Evolutionary conservation across 2,113 vertebrate genomes (phyloP).

Genomic region (Dascyllus trimaculatus): DNA sequence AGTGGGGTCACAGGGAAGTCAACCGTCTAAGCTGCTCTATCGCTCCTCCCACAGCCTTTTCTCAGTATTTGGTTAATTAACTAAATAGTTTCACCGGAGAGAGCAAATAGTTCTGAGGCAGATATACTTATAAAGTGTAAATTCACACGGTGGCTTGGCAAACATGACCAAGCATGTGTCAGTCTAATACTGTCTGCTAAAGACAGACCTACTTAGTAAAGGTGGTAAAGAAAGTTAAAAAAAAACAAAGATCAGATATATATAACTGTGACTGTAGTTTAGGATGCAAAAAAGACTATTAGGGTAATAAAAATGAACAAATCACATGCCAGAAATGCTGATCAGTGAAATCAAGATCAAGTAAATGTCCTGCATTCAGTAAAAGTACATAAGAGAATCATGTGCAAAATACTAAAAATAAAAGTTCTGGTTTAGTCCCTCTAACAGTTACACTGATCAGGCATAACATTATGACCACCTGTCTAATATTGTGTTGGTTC

Average conservation of each 20-base stretch:
- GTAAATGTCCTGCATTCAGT: no score
- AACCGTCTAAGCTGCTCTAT: conserved; percentile 56
- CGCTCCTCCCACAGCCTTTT: conserved; percentile 7
- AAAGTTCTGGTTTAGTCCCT: no score
- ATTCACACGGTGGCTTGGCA: not conserved
- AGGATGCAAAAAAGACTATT: not conserved
- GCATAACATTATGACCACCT: no score
- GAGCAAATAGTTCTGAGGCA: conserved; percentile 34
- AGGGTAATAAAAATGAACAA: not conserved
- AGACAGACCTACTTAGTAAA: not conserved
- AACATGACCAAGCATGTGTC: not conserved
- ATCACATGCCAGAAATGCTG: not conserved
- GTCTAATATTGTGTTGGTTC: no score
- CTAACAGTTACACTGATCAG: no score
- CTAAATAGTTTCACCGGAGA: conserved; percentile 32
- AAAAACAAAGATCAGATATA: no score
- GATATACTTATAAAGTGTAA: not conserved
- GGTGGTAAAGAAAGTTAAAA: not conserved
- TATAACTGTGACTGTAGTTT: not conserved
- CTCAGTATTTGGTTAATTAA: conserved; percentile 42
- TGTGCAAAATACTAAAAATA: no score
- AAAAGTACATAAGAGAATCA: no score
- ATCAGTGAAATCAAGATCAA: not conserved
- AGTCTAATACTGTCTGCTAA: not conserved
- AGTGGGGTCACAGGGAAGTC: conserved; percentile 28